Evolutionary conservation across 1,140 invertebrate species (phyloP), one percentile per base, ranked within the genome.

Genomic region (Trichomalopsis sarcophagae): DNA sequence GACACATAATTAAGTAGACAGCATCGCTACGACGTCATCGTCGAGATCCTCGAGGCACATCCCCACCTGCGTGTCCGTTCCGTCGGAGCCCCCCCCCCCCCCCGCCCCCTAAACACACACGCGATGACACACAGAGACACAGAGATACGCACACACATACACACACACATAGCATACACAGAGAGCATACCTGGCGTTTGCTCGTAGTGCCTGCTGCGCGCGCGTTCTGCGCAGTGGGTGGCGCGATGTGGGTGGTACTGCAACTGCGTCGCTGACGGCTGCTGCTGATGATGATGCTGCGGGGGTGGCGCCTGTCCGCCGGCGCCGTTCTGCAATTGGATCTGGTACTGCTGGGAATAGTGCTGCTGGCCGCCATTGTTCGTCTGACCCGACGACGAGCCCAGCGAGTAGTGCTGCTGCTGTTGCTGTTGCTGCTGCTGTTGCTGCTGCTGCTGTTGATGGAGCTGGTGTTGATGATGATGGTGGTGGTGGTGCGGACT

Each of bases 241-340:
- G 74, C 66, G 84, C 75, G 86, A 84, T 23, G 87, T 83, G 77
- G 73, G 81, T 87, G 74, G 79, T 82, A 82, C 80, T 91, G 90
- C 78, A 88, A 9, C 79, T 84, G 69, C 88, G 82, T 62, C 82
- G 87, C 55, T 62, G 55, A 62, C 27, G 74, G 68, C 30, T 75
- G 44, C 44, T 89, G 81, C 9, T 89, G 87, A 14, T 88, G 87
- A 66, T 91, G 75, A 66, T 86, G 81, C 75, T 90, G 87, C 62
- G 88, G 77, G 84, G 91, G 87, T 87, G 89, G 91, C 69, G 88
- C 88, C 69, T 91, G 90, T 66, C 47, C 17, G 68, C 74, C 71
- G 71, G 30, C 33, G 82, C 81, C 76, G 62, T 87, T 87, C 69
- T 92, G 91, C 87, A 90, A 86, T 87, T 91, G 91, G 86, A 91